Percentiles rank a stretch among this genome's conserved stretches.
Evolutionary conservation across 2,888 invertebrate genomes (phyloP).

Genomic region (Dendrolimus houi): DNA sequence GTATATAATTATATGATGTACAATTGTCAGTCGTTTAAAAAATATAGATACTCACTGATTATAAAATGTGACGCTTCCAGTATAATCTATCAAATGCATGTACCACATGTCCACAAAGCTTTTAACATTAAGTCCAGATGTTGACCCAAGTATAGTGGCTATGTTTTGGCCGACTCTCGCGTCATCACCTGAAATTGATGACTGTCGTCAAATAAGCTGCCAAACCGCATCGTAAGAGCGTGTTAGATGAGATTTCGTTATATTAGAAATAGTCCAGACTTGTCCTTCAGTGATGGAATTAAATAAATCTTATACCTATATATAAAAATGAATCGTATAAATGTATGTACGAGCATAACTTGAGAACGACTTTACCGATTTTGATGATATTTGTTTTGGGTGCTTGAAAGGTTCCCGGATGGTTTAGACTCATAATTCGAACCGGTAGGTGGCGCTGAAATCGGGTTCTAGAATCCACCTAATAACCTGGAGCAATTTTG

Average conservation of each 20-base stretch:
- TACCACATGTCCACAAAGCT: constrained; percentile 62
- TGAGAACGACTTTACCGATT: too few species aligned
- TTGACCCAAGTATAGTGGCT: constrained; percentile 39
- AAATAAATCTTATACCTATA: too few species aligned
- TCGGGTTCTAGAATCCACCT: too few species aligned
- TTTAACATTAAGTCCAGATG: constrained; percentile 40
- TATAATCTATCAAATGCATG: constrained; percentile 43
- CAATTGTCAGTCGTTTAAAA: not conserved
- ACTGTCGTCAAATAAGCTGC: not conserved
- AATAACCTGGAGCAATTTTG: too few species aligned
- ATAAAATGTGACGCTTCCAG: constrained; percentile 47
- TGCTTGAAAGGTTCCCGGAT: too few species aligned
- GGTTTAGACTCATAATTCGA: too few species aligned
- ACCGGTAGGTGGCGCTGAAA: too few species aligned
- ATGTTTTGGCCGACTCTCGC: constrained; percentile 51
- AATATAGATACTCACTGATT: constrained; percentile 39
- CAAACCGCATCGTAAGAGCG: not conserved
- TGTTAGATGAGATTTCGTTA: not conserved
- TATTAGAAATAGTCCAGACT: not conserved
- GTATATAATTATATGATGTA: too few species aligned
- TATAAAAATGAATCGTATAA: too few species aligned
- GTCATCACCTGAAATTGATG: constrained; percentile 29
- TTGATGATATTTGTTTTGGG: too few species aligned
- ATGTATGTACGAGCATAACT: too few species aligned
- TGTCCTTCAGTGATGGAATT: not conserved